Evolutionary conservation across 2,797 vertebrate species (phyloP), one percentile per base, ranked within the genome.

Genomic region (Ctenopoma kingsleyae): DNA sequence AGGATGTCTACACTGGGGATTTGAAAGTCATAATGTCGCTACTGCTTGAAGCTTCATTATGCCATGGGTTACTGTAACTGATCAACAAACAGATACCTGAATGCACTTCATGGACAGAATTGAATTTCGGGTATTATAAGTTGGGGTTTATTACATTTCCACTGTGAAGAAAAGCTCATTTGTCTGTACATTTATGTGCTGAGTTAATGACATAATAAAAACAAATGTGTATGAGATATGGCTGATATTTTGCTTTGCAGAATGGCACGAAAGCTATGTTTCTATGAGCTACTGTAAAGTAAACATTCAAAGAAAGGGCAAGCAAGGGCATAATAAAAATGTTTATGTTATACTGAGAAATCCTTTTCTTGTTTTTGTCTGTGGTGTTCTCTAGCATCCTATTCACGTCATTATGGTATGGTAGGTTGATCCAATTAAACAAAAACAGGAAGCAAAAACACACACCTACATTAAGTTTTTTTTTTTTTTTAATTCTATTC

Each of bases 21-120:
- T 90, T 91, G 76, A 86, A 88, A 91, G 83, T 92, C 86, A 89
- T 90, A 91, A 90, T 7, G 80, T 80, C 36, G 76, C 81, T 80
- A 35, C 78, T 68, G 76, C 88, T 78, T 72, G 76, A 72, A 87
- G 84, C 74, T 86, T 85, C 75, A 83, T 87, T 81, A 80, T 85
- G 81, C 68, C 78, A 54, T 47, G 76, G 79, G 71, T 85, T 82
- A 84, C 81, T 71, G 81, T 74, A 81, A 80, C 69, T 61, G 66
- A 81, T 73, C 87, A 80, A 71, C 66, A 61, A 80, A 83, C 19
- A 43, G 64, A 86, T 60, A 78, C 51, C 71, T 52, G 51, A 67
- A 52, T 15, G 53, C 44, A 71, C 20, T 15, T 66, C 53, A 62
- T 30, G 44, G 67, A 52, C 41, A 30, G 6, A 54, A 50, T 25